A percentile compares a stretch with the other conserved stretches of the same genome.
These are phyloP conservation scores for Crotalus helleri DNA, from an alignment of 2,113 vertebrate species.

Conservation along the genomic window DNA sequence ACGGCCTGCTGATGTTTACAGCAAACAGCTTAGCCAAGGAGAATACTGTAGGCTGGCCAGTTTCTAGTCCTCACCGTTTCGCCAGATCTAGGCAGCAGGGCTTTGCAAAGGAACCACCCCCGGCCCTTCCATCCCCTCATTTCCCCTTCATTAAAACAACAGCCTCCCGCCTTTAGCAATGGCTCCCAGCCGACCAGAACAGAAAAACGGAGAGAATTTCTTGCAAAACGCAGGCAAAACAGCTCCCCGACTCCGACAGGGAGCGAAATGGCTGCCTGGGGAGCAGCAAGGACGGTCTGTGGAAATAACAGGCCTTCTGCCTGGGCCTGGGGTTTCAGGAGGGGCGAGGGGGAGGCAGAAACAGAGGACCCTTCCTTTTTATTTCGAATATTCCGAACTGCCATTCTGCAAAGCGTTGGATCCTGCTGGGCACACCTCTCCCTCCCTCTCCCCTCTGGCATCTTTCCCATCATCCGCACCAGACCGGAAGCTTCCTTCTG, in stretches of 20 bases:
- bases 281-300: neutral
- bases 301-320: neutral
- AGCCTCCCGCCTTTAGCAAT: neutral
- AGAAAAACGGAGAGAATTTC: neutral
- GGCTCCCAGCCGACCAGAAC: neutral
- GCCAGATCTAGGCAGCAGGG: neutral
- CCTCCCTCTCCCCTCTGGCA: accelerated
- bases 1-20: neutral
- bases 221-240: neutral
- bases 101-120: neutral
- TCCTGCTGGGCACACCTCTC: neutral
- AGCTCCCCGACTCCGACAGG: neutral
- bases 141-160: neutral
- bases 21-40: neutral
- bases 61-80: neutral
- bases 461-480: neutral
- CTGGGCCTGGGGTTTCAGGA: neutral
- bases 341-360: neutral
- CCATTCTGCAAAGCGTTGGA: neutral
- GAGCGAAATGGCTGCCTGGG: neutral
- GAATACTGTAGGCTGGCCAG: neutral
- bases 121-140: neutral
- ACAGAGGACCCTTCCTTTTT: neutral
- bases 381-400: neutral
- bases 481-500: neutral